Base-by-base conservation (phyloP, 2,888 invertebrate species). In the Tortricodes alternella region DNA sequence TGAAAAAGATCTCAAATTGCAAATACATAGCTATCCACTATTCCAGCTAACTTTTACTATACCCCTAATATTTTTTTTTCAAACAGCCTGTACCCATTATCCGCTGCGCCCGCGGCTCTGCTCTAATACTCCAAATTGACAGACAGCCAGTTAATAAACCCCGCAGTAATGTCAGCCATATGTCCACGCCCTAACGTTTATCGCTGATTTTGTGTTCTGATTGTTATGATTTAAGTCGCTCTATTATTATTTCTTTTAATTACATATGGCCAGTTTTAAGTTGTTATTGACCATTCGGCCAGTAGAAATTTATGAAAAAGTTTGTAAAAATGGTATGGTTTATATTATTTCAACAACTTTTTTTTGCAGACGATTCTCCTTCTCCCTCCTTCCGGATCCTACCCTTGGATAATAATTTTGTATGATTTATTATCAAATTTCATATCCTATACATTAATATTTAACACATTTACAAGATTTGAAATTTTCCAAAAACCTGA, bases 101-200 rank as follows among this genome's bases (percentile, higher is more conserved):
- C 74, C 76, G 76, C 69, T 70, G 71, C 64, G 69, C 65, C 65
- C 66, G 68, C 64, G 71, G 66, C 69, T 71, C 67, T 74, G 72
- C 71, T 77, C 80, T 88, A 86, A 88, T 88, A 83, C 87, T 76
- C 71, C 74, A 78, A 76, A 85, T 81, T 88, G 87, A 89, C 83
- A 85, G 89, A 85, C 89, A 85, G 88, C 70, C 71, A 82, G 86
- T 89, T 89, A 85, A 90, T 90, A 89, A 88, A 87, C 74, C 79
- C 62, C 70, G 59, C 67, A 62, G 74, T 83, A 85, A 88, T 82
- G 77, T 79, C 68, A 60, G 73, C 85, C 89, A 89, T 89, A 90
- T 90, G 89, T 74, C 77, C 72, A 68, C 81, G 73, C 86, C 87
- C 85, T 78, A 77, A 65, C 59, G 52, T 53, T 29, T 50, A 48